Base-by-base conservation (phyloP, 35 echinoderm and acorn worm species). In the Ophioderma brevispina region DNA sequence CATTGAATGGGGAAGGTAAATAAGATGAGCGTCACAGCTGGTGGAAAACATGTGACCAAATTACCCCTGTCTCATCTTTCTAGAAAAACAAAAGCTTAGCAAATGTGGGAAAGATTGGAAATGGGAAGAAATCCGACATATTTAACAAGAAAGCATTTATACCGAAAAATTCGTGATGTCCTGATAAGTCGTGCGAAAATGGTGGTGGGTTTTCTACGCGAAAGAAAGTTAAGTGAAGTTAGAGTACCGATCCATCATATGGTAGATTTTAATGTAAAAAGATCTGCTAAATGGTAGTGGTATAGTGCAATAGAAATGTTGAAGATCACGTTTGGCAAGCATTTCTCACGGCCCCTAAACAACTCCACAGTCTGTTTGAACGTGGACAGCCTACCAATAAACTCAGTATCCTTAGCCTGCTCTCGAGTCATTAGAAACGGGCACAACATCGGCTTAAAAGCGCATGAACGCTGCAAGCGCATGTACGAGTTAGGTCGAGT, bases 401-500 rank as follows among this genome's bases (percentile, higher is more conserved):
- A 25, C 59, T 70, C 59, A 70, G 59, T 70, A 70, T 70, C 59
- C 3, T 13, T 70, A 70, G 2, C 10, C 1, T 25, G 3, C 28
- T 25, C 3, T 6, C 59, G 21, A 70, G 15, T 18, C 28, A 18
- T 4, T 70, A 4, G 28, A 70, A 70, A 70, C 59, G 59, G 2
- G 10, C 17, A 70, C 10, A 70, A 70, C 59, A 70, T 70, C 59
- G 23, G 17, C 41, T 46, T 46, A 46, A 46, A 46, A 46, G 41
- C 41, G 5, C 59, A 18, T 70, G 59, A 70, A 18, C 28, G 59
- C 59, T 70, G 23, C 23, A 30, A 70, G 59, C 59, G 59, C 59
- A 70, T 70, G 59, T 70, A 70, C 59, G 2, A 25, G 59, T 70
- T 70, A 70, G 59, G 59, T 70, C 59, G 59, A 70, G 59, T 70